These are phyloP conservation scores for Gopherus flavomarginatus DNA, from an alignment of 2,113 vertebrate genomes.

Conservation along the genomic window DNA sequence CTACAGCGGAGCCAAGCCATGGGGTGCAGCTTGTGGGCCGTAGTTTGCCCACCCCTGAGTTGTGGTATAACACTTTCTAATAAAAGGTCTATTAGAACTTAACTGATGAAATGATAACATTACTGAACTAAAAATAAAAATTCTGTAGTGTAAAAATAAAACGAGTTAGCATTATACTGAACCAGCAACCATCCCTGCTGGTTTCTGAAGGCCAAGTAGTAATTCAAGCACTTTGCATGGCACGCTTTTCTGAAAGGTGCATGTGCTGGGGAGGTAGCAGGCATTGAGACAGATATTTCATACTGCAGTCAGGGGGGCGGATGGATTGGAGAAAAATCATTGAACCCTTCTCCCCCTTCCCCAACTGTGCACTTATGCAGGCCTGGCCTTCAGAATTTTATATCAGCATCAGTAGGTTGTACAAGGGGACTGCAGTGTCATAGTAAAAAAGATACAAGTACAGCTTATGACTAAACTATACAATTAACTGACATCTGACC, in stretches of 20 bases:
- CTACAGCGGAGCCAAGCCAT: too few relatives aligned
- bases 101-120: conserved; percentile 1
- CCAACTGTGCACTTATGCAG: background rate
- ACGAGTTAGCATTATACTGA: conserved; percentile 19
- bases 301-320: fast-evolving
- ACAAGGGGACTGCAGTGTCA: background rate
- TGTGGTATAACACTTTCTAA: background rate
- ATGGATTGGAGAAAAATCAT: background rate
- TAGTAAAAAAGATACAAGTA: background rate
- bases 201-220: background rate
- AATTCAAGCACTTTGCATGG: background rate
- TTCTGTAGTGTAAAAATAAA: background rate
- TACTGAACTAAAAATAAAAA: conserved; percentile 23
- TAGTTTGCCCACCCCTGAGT: background rate
- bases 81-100: conserved; percentile 4
- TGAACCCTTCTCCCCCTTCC: background rate
- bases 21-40: too few relatives aligned
- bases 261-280: too few relatives aligned
- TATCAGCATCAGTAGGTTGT: background rate
- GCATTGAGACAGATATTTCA: background rate
- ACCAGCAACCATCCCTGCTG: conserved; percentile 4
- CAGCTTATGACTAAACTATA: background rate
- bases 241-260: background rate
- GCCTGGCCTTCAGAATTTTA: background rate
- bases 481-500: background rate